Base-by-base conservation (phyloP, 2,888 invertebrate genomes). In the Pteria penguin region DNA sequence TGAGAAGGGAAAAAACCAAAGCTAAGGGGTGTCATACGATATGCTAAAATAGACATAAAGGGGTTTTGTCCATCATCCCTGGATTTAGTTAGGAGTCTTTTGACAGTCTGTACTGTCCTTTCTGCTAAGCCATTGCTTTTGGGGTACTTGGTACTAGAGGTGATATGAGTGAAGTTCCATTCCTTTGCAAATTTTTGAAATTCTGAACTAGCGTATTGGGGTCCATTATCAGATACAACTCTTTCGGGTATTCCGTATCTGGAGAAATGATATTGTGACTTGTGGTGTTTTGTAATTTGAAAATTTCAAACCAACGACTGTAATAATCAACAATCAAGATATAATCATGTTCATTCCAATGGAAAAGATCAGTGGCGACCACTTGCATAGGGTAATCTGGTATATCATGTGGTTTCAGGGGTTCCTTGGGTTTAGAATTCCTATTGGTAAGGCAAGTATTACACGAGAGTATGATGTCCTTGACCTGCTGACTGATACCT, bases 41-140 rank as follows among this genome's bases (percentile, higher is more conserved):
- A 83, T 32, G 72, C 78, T 5, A 83, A 67, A 4, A 80, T 22
- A 5, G 58, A 61, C 18, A 81, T 11, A 24, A 73, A 75, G 4
- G 73, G 71, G 33, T 81, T 72, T 24, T 62, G 29, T 14, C 72
- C 60, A 66, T 66, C 66, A 18, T 61, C 67, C 31, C 72, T 73
- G 0, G 76, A 55, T 32, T 80, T 82, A 11, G 18, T 68, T 22
- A 84, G 58, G 0, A 86, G 27, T 8, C 36, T 32, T 57, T 86
- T 84, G 0, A 76, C 65, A 1, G 63, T 82, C 54, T 83, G 75
- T 1, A 86, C 84, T 11, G 65, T 72, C 29, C 54, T 68, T 45
- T 84, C 84, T 4, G 80, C 83, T 8, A 82, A 66, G 11, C 85
- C 81, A 70, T 84, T 86, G 11, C 75, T 72, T 54, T 82, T 72